These are phyloP conservation scores for Mungos mungo DNA, from an alignment of 2,113 vertebrate species.

Conservation along the genomic window DNA sequence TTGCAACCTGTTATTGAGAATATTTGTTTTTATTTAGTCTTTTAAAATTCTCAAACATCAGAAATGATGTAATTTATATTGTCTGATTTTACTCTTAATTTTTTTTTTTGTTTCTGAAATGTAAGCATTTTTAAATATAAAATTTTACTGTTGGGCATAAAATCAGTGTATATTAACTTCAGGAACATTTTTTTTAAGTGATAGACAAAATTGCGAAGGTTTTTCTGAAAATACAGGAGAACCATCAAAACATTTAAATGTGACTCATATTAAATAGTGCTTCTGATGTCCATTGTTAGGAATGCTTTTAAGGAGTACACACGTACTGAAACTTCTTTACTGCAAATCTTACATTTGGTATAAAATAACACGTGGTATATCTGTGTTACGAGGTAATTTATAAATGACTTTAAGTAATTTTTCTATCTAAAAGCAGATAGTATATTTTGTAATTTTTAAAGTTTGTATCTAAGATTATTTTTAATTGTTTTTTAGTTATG, in stretches of 20 bases:
- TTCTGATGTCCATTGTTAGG: constrained; percentile 40
- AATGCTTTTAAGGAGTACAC: constrained; percentile 36
- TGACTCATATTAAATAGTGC: background rate
- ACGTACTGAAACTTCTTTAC: background rate
- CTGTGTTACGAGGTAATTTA: background rate
- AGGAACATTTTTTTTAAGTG: constrained; percentile 5
- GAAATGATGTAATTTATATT: background rate
- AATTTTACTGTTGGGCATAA: constrained; percentile 21
- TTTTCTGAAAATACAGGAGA: constrained; percentile 42
- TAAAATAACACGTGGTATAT: background rate
- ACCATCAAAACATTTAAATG: background rate
- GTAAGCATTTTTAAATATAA: constrained; percentile 21
- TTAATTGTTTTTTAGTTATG: background rate
- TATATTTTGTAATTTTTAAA: background rate
- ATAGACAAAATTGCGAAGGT: background rate
- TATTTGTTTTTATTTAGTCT: background rate
- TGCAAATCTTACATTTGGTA: background rate
- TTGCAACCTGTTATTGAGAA: background rate
- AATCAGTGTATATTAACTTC: background rate
- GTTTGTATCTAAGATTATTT: background rate
- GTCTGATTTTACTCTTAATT: background rate
- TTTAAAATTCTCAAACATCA: background rate
- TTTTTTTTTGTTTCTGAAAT: constrained; percentile 41
- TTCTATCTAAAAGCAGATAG: background rate
- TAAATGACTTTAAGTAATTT: background rate